phyloP scores from a whole-genome alignment of 1,140 invertebrate species.

The Bombus vancouverensis region DNA sequence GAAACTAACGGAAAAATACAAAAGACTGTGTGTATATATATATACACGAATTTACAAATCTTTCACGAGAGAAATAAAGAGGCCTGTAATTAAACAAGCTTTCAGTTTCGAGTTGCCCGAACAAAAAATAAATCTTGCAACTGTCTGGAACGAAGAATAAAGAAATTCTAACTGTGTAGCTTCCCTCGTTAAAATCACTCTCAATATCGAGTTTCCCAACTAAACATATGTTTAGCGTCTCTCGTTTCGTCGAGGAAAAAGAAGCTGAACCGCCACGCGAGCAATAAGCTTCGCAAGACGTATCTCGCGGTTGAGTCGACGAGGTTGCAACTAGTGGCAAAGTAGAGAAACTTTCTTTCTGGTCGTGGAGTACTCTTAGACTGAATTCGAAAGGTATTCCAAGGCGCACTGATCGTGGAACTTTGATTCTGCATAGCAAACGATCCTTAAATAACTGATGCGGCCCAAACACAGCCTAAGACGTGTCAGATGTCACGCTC shows the following conservation, averaged over 20 bases:
- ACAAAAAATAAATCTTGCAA: no score
- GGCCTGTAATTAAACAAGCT: neutral
- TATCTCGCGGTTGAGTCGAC: no score
- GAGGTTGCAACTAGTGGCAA: no score
- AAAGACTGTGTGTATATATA: no score
- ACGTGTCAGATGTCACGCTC: conserved; percentile 66
- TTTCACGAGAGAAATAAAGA: neutral
- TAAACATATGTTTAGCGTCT: neutral
- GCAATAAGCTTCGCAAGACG: no score
- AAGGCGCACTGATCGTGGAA: neutral
- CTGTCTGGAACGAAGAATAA: neutral
- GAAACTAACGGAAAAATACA: neutral
- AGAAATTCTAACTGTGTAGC: neutral
- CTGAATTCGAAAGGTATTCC: neutral
- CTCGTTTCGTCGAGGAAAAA: neutral
- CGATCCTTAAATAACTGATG: conserved; percentile 17
- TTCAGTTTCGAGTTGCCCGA: neutral
- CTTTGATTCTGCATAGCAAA: neutral
- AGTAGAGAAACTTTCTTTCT: neutral
- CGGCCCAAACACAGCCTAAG: neutral
- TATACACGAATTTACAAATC: no score
- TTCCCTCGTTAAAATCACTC: neutral
- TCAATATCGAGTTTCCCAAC: neutral
- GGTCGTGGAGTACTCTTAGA: neutral
- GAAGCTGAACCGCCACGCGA: no score